Evolutionary conservation across 64 coral and sea anemone genomes (phyloP).

Genomic region (Stichodactyla mertensii): DNA sequence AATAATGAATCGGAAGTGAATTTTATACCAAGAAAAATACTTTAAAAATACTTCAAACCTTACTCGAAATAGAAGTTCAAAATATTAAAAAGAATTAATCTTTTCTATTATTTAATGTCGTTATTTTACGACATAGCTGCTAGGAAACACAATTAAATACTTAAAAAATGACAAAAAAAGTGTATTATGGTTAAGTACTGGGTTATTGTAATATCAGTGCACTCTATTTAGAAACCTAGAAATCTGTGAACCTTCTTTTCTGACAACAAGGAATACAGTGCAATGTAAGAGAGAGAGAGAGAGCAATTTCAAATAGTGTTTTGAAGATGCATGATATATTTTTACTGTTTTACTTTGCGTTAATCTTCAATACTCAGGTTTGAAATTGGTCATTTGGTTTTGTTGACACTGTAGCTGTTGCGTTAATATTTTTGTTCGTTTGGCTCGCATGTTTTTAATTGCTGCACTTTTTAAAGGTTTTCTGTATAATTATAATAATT

Average conservation of each 20-base stretch:
- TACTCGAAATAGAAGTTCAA: neutral
- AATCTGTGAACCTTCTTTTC: no score
- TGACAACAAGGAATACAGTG: no score
- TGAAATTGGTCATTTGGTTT: no score
- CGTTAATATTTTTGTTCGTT: neutral
- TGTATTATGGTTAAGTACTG: neutral
- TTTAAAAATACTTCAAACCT: neutral
- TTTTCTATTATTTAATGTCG: constrained; percentile 16
- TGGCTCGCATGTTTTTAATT: neutral
- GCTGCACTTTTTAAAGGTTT: neutral
- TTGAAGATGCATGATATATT: no score
- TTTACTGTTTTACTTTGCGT: no score
- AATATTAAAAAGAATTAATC: neutral
- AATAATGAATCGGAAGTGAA: neutral
- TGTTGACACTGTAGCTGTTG: neutral
- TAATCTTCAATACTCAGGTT: no score
- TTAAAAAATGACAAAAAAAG: neutral
- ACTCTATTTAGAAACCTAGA: no score
- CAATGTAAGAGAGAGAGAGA: no score
- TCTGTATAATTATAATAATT: neutral
- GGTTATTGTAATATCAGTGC: neutral
- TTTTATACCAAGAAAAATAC: neutral
- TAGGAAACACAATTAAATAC: neutral
- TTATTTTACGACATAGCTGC: neutral
- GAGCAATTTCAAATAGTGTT: no score